Conservation (phyloP, 2,888 invertebrate genomes). For the Alsophila aescularia region DNA sequence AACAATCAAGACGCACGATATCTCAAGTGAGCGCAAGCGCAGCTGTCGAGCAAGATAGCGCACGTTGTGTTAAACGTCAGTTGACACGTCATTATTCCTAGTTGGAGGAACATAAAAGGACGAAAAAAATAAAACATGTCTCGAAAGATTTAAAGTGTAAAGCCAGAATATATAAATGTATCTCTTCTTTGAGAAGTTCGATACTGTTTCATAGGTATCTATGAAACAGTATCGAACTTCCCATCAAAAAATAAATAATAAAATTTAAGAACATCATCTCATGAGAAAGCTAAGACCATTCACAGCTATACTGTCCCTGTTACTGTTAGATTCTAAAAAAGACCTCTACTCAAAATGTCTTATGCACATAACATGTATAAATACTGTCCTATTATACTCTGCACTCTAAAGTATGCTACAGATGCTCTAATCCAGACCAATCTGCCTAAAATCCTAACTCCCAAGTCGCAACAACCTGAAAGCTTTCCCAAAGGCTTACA, state of each 20-base stretch:
- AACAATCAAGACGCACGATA: constrained; percentile 17
- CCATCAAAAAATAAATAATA: too few relatives aligned
- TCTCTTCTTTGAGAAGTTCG: too few relatives aligned
- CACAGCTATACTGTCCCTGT: too few relatives aligned
- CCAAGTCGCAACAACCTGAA: constrained; percentile 30
- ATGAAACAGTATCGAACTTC: too few relatives aligned
- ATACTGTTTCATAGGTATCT: too few relatives aligned
- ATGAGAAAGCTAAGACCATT: too few relatives aligned
- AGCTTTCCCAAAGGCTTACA: constrained; percentile 15
- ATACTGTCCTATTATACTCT: too few relatives aligned
- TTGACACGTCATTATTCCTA: constrained; percentile 15
- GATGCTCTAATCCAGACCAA: constrained; percentile 14
- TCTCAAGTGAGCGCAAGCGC: constrained; percentile 20
- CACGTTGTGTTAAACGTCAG: constrained; percentile 23
- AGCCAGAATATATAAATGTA: neutral
- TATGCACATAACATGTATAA: too few relatives aligned
- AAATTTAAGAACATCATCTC: too few relatives aligned
- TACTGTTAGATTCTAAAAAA: too few relatives aligned
- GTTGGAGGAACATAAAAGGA: constrained; percentile 8
- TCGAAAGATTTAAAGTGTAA: neutral
- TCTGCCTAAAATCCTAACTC: constrained; percentile 21
- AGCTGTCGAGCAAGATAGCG: constrained; percentile 27
- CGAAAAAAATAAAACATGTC: neutral
- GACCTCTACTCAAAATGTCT: too few relatives aligned
- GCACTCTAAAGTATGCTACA: neutral